Percentiles rank a stretch among this genome's conserved stretches.
phyloP scores from a whole-genome alignment of 2,888 invertebrate genomes.

The Tineola bisselliella region DNA sequence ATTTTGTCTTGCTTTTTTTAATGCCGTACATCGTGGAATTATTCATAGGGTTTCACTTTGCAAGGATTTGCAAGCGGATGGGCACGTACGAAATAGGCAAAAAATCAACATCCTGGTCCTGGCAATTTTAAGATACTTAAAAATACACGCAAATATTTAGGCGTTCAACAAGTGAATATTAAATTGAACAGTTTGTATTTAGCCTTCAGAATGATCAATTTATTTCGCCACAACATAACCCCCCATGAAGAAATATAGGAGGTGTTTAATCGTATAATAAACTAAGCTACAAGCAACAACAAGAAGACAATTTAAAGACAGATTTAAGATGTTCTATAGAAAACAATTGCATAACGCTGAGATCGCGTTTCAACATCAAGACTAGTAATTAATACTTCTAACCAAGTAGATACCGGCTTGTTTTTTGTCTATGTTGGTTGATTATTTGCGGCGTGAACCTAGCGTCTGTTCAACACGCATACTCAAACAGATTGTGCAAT shows the following conservation, averaged over 20 bases:
- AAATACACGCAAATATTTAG: too few species aligned
- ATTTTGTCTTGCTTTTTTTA: neutral
- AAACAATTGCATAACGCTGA: slow-evolving; percentile 9
- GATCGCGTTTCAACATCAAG: neutral
- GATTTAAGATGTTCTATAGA: neutral
- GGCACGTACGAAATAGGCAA: neutral
- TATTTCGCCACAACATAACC: too few species aligned
- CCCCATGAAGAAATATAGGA: too few species aligned
- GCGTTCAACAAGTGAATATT: too few species aligned
- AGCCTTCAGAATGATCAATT: too few species aligned
- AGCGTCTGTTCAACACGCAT: slow-evolving; percentile 8
- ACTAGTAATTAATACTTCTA: slow-evolving; percentile 30
- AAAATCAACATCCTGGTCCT: slow-evolving; percentile 2
- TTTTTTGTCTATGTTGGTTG: slow-evolving; percentile 31
- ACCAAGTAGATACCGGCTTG: slow-evolving; percentile 30
- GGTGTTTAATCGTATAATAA: too few species aligned
- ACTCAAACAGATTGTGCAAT: slow-evolving; percentile 11
- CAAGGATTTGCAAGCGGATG: neutral
- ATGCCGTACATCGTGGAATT: neutral
- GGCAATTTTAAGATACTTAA: neutral
- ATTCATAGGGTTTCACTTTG: neutral
- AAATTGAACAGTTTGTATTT: too few species aligned
- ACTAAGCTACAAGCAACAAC: too few species aligned
- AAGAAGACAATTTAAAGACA: neutral
- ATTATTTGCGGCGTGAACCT: neutral